These are phyloP conservation scores for Catostomus latipinnis DNA, from an alignment of 2,797 vertebrate genomes.

Conservation along the genomic window DNA sequence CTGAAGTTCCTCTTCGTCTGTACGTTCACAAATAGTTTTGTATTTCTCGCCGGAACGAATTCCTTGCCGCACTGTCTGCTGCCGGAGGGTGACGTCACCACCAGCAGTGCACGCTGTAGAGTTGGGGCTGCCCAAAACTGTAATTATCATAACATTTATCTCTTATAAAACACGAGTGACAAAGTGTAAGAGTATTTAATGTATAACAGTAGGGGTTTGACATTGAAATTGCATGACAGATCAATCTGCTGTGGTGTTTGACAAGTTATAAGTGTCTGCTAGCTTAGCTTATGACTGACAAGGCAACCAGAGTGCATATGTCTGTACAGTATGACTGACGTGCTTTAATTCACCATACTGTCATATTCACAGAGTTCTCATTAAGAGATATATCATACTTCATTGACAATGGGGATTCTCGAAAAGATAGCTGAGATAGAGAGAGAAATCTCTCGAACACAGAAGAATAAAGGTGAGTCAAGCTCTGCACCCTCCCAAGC, in stretches of 20 bases:
- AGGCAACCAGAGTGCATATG: conserved; percentile 63
- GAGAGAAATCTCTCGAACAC: conserved; percentile 94
- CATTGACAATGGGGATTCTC: conserved; percentile 86
- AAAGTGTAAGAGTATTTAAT: neutral
- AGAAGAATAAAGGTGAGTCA: conserved; percentile 94
- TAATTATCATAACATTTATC: conserved; percentile 20
- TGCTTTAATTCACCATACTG: conserved; percentile 61
- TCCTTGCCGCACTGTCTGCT: conserved; percentile 47
- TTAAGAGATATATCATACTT: conserved; percentile 12
- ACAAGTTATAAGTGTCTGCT: conserved; percentile 48
- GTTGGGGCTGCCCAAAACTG: conserved; percentile 41
- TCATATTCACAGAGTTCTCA: conserved; percentile 23
- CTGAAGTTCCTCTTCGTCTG: too few relatives aligned
- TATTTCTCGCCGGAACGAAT: conserved; percentile 64
- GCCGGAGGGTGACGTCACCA: conserved; percentile 70
- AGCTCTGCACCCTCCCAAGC: too few relatives aligned
- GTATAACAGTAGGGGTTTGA: neutral
- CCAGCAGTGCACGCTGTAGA: conserved; percentile 69
- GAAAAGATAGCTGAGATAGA: conserved; percentile 97
- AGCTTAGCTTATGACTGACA: conserved; percentile 45
- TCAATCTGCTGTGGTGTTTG: conserved; percentile 18
- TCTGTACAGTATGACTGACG: conserved; percentile 61
- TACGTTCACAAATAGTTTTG: too few relatives aligned
- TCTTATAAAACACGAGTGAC: conserved; percentile 21
- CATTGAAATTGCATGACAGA: neutral